These are phyloP conservation scores for Linhomoeus sp. DNA, from an alignment of 2,888 invertebrate species.

Conservation along the genomic window DNA sequence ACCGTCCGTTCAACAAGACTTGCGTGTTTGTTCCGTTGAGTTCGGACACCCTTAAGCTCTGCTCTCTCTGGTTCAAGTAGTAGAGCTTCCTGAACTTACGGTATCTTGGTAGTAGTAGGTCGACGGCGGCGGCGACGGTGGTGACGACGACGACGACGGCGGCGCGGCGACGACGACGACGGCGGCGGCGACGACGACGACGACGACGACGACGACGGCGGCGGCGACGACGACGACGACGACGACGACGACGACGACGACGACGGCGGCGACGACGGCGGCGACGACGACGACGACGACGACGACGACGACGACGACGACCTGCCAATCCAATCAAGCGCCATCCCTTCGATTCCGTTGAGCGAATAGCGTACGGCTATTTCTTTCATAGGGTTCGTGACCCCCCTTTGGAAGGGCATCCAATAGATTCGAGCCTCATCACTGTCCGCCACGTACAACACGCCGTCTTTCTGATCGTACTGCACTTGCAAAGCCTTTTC, in stretches of 20 bases:
- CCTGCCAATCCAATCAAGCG: slow-evolving; percentile 77
- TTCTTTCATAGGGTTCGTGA: slow-evolving; percentile 39
- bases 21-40: slow-evolving; percentile 64
- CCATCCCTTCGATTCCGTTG: slow-evolving; percentile 86
- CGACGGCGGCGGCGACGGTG: no score
- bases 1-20: slow-evolving; percentile 54
- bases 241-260: no score
- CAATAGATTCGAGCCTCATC: slow-evolving; percentile 18
- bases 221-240: no score
- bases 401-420: slow-evolving; percentile 8
- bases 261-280: no score
- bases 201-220: no score
- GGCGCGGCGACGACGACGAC: no score
- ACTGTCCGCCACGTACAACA: slow-evolving; percentile 86
- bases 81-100: slow-evolving; percentile 59
- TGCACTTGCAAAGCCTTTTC: slow-evolving; percentile 91
- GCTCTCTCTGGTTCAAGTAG: slow-evolving; percentile 83
- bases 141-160: no score
- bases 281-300: no score
- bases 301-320: slow-evolving; percentile 6
- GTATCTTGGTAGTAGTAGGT: not conserved
- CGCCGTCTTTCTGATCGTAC: slow-evolving; percentile 61
- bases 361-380: slow-evolving; percentile 75
- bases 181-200: no score
- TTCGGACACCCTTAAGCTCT: slow-evolving; percentile 82